Evolutionary conservation across 2,797 vertebrate species (phyloP).

Genomic region (Mallotus villosus): DNA sequence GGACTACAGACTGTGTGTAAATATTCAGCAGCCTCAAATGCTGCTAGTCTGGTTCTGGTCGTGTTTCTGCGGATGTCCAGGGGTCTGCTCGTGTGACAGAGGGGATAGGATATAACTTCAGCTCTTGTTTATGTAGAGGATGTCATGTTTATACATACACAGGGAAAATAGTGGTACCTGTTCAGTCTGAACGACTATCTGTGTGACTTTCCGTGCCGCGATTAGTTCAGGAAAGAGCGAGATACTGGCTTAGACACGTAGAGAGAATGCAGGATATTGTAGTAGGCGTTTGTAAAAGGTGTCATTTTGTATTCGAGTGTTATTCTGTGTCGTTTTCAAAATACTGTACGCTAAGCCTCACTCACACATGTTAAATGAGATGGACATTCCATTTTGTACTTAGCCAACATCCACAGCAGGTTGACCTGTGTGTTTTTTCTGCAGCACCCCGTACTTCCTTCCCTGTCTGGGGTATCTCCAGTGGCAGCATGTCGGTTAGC

Average conservation of each 20-base stretch:
- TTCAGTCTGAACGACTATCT: neutral
- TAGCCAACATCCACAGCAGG: neutral
- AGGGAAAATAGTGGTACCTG: neutral
- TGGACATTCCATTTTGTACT: neutral
- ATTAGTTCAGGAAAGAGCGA: neutral
- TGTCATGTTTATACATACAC: conserved; percentile 1
- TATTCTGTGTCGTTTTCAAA: neutral
- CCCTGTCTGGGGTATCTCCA: conserved; percentile 43
- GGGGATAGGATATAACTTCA: conserved; percentile 52
- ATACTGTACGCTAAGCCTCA: neutral
- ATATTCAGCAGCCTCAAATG: neutral
- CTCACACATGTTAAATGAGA: neutral
- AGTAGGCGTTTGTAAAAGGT: neutral
- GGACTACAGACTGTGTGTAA: conserved; percentile 26
- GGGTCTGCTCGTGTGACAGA: conserved; percentile 36
- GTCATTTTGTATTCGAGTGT: neutral
- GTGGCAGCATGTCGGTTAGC: conserved; percentile 18
- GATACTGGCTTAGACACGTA: too few species aligned
- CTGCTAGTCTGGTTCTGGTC: neutral
- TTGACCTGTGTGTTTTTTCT: conserved; percentile 3
- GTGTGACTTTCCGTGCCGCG: neutral
- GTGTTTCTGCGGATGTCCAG: too few species aligned
- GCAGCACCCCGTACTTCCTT: conserved; percentile 31
- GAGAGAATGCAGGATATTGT: too few species aligned
- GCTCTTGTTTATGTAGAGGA: conserved; percentile 47